Conservation (phyloP, 2,797 vertebrate genomes). For the Hirundo rustica region DNA sequence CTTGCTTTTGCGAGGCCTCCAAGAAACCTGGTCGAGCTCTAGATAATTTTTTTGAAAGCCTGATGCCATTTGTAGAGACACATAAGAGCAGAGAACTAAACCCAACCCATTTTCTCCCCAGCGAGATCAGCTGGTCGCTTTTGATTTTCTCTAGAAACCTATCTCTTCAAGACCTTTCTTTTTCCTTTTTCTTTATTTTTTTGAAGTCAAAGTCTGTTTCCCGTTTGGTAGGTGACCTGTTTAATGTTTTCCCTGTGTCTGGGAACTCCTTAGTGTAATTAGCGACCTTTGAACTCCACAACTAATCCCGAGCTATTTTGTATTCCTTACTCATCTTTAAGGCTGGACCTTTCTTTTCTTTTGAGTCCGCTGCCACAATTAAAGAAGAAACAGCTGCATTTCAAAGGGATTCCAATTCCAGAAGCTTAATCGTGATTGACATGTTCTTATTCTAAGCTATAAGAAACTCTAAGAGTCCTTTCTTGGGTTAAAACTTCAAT, state of each 20-base stretch:
- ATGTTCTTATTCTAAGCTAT: slow-evolving; percentile 87
- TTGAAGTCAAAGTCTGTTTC: slow-evolving; percentile 82
- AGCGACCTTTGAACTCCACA: slow-evolving; percentile 85
- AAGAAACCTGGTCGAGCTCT: slow-evolving; percentile 38
- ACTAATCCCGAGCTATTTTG: slow-evolving; percentile 87
- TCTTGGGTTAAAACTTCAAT: slow-evolving; percentile 90
- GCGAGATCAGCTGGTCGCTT: slow-evolving; percentile 71
- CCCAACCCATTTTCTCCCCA: slow-evolving; percentile 62
- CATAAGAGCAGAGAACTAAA: slow-evolving; percentile 28
- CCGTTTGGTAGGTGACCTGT: slow-evolving; percentile 86
- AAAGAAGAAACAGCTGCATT: slow-evolving; percentile 91
- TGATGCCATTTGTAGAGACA: slow-evolving; percentile 44
- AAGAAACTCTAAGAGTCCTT: slow-evolving; percentile 86
- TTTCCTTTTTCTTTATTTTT: slow-evolving; percentile 32
- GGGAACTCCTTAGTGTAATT: slow-evolving; percentile 88
- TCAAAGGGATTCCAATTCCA: slow-evolving; percentile 88
- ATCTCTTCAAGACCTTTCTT: slow-evolving; percentile 77
- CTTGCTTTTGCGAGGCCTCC: not conserved
- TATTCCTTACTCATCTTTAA: slow-evolving; percentile 88
- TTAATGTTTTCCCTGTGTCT: slow-evolving; percentile 87
- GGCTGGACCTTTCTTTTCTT: slow-evolving; percentile 86
- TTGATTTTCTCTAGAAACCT: slow-evolving; percentile 79
- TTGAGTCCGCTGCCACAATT: slow-evolving; percentile 84
- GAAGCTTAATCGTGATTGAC: slow-evolving; percentile 88
- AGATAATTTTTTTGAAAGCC: slow-evolving; percentile 14